A percentile compares a stretch with the other conserved stretches of the same genome.
phyloP scores from a whole-genome alignment of 2,113 vertebrate genomes.

The Marmota monax region DNA sequence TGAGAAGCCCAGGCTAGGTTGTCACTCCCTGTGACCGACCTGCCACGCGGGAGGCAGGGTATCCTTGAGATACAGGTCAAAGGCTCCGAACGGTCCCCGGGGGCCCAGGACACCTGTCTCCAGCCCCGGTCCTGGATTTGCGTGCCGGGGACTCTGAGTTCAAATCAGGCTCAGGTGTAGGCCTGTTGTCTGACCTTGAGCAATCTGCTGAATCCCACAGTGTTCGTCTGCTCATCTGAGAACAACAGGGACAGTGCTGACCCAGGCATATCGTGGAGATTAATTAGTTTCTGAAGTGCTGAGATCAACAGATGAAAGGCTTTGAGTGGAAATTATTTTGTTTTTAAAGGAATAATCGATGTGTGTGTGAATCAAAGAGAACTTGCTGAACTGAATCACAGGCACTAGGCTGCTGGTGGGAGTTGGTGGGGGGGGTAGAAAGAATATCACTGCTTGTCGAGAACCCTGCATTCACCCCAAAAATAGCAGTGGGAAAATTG shows the following conservation, averaged over 20 bases:
- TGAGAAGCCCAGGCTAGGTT: background rate
- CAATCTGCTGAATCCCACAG: conserved; percentile 67
- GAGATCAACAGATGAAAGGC: conserved; percentile 82
- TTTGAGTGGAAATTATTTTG: conserved; percentile 78
- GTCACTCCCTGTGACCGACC: too few relatives aligned
- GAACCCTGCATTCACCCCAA: conserved; percentile 41
- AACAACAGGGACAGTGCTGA: conserved; percentile 72
- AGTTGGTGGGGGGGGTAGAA: background rate
- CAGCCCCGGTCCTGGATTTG: background rate
- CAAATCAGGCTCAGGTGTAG: background rate
- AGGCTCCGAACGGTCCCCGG: background rate
- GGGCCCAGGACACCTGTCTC: background rate
- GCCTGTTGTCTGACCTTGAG: conserved; percentile 72
- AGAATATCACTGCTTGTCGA: conserved; percentile 44
- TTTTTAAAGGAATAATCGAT: conserved; percentile 76
- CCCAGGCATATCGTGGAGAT: conserved; percentile 72
- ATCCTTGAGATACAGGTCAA: rapidly evolving
- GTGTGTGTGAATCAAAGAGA: conserved; percentile 58
- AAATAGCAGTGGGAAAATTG: conserved; percentile 60
- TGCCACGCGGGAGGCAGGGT: background rate
- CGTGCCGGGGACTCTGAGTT: conserved; percentile 53
- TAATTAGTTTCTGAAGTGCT: conserved; percentile 82
- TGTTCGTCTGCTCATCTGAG: conserved; percentile 68
- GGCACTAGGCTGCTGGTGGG: background rate
- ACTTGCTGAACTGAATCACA: conserved; percentile 61